Evolutionary conservation across 2,888 invertebrate genomes (phyloP).

Genomic region (Pseudococcus jackbeardsleyi): DNA sequence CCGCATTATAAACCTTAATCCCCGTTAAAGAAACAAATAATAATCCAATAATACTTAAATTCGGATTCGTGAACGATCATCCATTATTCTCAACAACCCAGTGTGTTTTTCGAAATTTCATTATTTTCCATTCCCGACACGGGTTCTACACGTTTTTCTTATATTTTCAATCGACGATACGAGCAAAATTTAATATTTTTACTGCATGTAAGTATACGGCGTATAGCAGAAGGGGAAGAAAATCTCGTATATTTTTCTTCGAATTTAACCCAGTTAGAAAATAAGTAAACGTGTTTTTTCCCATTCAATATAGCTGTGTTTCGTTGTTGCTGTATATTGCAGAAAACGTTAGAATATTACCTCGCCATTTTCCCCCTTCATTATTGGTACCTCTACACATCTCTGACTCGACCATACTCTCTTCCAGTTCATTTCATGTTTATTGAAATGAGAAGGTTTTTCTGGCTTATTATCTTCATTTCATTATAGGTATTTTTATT

Average conservation of each 20-base stretch:
- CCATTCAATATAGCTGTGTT: slow-evolving; percentile 4
- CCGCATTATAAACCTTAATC: no score
- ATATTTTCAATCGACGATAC: not conserved
- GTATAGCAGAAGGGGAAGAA: not conserved
- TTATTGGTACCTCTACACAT: not conserved
- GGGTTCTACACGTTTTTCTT: not conserved
- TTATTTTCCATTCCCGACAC: not conserved
- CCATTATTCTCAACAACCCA: no score
- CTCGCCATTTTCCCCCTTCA: not conserved
- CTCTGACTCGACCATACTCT: not conserved
- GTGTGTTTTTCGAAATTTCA: not conserved
- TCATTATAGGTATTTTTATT: slow-evolving; percentile 20
- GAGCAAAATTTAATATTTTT: slow-evolving; percentile 12
- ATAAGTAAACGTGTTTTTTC: slow-evolving; percentile 16
- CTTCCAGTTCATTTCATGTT: slow-evolving; percentile 38
- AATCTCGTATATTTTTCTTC: slow-evolving; percentile 29
- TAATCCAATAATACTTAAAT: no score
- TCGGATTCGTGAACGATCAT: no score
- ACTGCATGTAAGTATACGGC: not conserved
- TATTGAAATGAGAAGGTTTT: slow-evolving; percentile 44
- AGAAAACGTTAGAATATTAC: slow-evolving; percentile 18
- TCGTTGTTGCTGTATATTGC: not conserved
- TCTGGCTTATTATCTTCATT: slow-evolving; percentile 38
- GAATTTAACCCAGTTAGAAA: slow-evolving; percentile 16
- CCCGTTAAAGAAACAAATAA: no score